phyloP scores from a whole-genome alignment of 2,113 vertebrate genomes.

The Plecotus auritus region DNA sequence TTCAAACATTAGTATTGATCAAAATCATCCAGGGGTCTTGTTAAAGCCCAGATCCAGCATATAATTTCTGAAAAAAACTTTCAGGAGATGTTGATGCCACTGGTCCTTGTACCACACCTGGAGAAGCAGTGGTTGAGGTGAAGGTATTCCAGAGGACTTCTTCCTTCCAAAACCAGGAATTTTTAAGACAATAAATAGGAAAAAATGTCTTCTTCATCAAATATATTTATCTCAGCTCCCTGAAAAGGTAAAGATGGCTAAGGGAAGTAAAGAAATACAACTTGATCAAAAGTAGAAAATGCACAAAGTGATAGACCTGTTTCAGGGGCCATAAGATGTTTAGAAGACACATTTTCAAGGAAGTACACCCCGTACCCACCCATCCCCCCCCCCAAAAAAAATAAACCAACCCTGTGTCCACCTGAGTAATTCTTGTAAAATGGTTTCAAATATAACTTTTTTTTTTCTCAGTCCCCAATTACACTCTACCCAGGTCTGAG shows the following conservation, averaged over 20 bases:
- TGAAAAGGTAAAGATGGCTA: not conserved
- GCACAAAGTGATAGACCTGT: constrained; percentile 63
- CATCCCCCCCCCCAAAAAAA: not conserved
- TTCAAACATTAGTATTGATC: not conserved
- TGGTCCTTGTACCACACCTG: not conserved
- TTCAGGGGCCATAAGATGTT: not conserved
- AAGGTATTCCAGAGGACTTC: not conserved
- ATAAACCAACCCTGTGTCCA: too few relatives aligned
- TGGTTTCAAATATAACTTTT: constrained; percentile 57
- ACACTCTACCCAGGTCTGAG: constrained; percentile 22
- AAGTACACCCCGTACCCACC: not conserved
- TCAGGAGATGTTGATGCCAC: not conserved
- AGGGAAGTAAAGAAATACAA: constrained; percentile 49
- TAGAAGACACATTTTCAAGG: constrained; percentile 39
- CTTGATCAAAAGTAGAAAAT: constrained; percentile 38
- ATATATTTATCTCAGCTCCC: not conserved
- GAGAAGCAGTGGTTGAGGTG: not conserved
- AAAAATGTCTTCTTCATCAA: not conserved
- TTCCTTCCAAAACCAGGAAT: not conserved
- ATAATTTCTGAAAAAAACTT: not conserved
- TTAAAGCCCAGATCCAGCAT: not conserved
- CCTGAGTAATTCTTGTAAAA: constrained; percentile 63
- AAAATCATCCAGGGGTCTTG: not conserved
- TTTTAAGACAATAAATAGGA: not conserved
- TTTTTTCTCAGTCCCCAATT: constrained; percentile 50